A percentile compares a stretch with the other conserved stretches of the same genome.
Conservation (phyloP, 1,140 invertebrate species). For the Rhizoglyphus robini region DNA sequence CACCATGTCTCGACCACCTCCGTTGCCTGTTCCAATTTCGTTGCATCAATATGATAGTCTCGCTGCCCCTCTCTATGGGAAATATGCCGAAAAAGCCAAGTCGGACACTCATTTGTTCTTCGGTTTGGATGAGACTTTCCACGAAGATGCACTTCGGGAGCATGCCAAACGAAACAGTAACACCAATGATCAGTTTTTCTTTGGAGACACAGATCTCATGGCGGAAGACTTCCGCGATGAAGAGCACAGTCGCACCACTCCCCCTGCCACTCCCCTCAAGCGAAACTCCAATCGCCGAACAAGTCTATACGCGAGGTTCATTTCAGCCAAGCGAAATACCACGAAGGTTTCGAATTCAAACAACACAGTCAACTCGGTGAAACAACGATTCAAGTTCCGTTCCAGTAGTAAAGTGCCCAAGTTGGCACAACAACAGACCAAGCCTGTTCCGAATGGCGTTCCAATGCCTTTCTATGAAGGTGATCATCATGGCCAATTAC, state of each 20-base stretch:
- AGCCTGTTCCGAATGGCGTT: too few relatives aligned
- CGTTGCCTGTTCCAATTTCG: background rate
- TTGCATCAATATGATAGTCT: background rate
- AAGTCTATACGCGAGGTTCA: background rate
- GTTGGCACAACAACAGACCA: too few relatives aligned
- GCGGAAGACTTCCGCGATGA: background rate
- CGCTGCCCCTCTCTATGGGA: background rate
- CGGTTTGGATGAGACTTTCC: background rate
- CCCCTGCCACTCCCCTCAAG: background rate
- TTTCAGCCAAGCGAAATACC: background rate
- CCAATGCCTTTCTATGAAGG: too few relatives aligned
- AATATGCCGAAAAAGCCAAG: background rate
- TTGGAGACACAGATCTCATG: background rate
- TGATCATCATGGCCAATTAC: background rate
- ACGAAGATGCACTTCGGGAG: background rate
- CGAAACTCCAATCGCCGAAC: background rate
- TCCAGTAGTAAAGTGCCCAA: conserved; percentile 7
- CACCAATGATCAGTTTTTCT: background rate
- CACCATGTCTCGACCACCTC: background rate
- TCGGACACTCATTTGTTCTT: conserved; percentile 3
- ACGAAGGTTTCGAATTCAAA: background rate
- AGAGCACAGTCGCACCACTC: background rate
- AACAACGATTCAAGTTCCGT: conserved; percentile 6
- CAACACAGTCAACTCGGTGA: background rate
- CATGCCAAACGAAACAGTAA: background rate